Percentiles rank a stretch among this genome's conserved stretches.
Conservation (phyloP, 2,113 vertebrate genomes). For the Engraulis encrasicolus region DNA sequence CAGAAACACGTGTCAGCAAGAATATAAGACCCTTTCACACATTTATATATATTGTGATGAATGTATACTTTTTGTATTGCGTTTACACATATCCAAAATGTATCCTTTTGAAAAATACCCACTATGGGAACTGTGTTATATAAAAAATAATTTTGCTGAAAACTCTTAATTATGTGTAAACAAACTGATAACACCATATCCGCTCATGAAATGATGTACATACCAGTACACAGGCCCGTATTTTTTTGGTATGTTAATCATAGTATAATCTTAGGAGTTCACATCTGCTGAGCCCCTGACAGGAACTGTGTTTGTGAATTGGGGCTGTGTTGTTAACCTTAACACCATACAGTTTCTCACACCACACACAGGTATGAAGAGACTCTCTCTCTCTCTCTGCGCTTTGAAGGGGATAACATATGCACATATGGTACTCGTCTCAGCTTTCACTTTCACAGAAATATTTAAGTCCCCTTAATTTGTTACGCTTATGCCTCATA, state of each 20-base stretch:
- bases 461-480: constrained; percentile 12
- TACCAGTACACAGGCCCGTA: too few species aligned
- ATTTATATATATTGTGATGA: too few species aligned
- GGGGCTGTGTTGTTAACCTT: neutral
- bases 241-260: neutral
- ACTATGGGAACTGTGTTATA: too few species aligned
- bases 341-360: neutral
- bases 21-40: too few species aligned
- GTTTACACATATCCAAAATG: too few species aligned
- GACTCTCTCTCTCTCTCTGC: neutral
- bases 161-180: too few species aligned
- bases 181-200: too few species aligned
- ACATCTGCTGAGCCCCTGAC: neutral
- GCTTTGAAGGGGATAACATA: neutral
- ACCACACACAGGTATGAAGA: neutral
- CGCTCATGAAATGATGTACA: too few species aligned
- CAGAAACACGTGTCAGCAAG: neutral
- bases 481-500: neutral
- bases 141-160: too few species aligned
- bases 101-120: too few species aligned
- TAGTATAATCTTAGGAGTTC: neutral
- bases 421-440: neutral
- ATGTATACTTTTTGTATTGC: too few species aligned
- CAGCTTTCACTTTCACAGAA: neutral
- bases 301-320: neutral